phyloP scores from a whole-genome alignment of 2,888 invertebrate species.

The Torymus texanus region DNA sequence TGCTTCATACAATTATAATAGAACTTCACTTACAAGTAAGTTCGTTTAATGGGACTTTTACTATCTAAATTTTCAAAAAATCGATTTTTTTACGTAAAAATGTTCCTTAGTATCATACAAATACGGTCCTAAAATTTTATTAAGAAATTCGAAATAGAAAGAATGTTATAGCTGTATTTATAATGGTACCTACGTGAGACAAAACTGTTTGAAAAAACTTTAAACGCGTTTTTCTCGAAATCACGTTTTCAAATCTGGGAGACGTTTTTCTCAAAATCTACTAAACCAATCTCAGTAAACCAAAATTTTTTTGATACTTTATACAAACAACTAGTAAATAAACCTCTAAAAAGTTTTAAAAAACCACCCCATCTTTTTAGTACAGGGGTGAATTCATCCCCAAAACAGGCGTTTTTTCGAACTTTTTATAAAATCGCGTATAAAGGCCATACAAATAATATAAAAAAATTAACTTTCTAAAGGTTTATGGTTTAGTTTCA shows the following conservation, averaged over 20 bases:
- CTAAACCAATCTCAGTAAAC: neutral
- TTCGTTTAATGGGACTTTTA: too few species aligned
- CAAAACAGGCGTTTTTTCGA: neutral
- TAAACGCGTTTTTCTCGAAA: conserved; percentile 7
- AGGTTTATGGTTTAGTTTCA: neutral
- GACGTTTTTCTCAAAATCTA: neutral
- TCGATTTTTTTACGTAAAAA: too few species aligned
- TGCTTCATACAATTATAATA: too few species aligned
- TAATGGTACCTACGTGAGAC: neutral
- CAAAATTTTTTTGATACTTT: neutral
- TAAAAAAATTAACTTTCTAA: neutral
- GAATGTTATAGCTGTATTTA: too few species aligned
- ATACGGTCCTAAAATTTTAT: too few species aligned
- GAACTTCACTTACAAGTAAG: too few species aligned
- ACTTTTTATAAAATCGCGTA: too few species aligned
- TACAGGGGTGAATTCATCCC: neutral
- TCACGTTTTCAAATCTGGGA: too few species aligned
- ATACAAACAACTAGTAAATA: neutral
- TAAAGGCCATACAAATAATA: neutral
- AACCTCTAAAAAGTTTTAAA: conserved; percentile 1
- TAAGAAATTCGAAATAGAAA: too few species aligned
- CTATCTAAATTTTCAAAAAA: too few species aligned
- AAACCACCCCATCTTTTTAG: neutral
- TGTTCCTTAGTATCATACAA: too few species aligned
- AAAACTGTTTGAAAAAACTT: neutral